A percentile compares a stretch with the other conserved stretches of the same genome.
Evolutionary conservation across 2,113 vertebrate genomes (phyloP).

Genomic region (Tilapia sparmanii): DNA sequence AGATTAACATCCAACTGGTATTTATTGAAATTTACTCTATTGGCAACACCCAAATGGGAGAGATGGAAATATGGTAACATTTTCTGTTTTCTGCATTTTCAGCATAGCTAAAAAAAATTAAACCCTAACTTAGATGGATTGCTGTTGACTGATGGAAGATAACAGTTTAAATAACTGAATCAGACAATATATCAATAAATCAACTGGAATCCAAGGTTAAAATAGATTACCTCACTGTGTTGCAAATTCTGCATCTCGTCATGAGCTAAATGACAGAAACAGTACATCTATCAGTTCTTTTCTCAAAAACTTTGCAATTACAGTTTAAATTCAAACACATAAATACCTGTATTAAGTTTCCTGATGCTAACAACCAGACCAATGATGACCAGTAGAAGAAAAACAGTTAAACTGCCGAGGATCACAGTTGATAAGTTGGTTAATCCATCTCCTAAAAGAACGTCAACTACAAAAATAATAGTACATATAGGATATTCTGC

Average conservation of each 20-base stretch:
- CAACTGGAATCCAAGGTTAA: background rate
- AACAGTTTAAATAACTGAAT: background rate
- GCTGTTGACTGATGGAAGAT: background rate
- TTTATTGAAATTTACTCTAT: background rate
- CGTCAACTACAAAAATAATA: fast-evolving
- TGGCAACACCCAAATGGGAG: fast-evolving
- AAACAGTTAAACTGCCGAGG: background rate
- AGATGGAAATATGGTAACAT: background rate
- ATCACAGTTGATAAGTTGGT: background rate
- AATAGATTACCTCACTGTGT: background rate
- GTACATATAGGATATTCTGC: background rate
- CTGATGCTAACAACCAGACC: background rate
- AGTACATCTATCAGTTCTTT: background rate
- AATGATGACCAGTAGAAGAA: fast-evolving
- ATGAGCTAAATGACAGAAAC: background rate
- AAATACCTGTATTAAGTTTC: background rate
- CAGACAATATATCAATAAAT: fast-evolving
- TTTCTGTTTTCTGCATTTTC: background rate
- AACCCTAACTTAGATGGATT: fast-evolving
- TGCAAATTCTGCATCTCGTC: fast-evolving
- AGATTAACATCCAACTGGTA: fast-evolving
- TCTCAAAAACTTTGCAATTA: fast-evolving
- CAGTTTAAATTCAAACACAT: background rate
- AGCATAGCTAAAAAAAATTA: fast-evolving
- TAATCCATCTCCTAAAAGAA: background rate